Conservation (phyloP, 1,140 invertebrate species). For the Acromyrmex charruanus region DNA sequence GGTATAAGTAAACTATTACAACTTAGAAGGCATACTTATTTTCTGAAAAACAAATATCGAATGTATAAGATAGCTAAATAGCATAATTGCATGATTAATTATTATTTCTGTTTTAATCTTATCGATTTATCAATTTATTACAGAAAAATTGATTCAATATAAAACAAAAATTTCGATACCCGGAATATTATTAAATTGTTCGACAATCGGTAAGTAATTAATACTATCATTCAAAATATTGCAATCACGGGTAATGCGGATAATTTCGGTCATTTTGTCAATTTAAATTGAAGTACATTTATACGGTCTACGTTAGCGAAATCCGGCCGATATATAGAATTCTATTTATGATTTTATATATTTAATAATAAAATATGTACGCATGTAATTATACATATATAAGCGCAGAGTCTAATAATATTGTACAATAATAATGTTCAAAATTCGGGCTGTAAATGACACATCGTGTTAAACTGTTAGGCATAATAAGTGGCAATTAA, state of each 20-base stretch:
- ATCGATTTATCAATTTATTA: not conserved
- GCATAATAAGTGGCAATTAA: conserved; percentile 14
- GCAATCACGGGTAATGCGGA: conserved; percentile 3
- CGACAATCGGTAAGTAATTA: conserved; percentile 9
- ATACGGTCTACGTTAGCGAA: not conserved
- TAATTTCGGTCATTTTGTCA: not conserved
- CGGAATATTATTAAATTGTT: not conserved
- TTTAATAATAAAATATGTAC: not conserved
- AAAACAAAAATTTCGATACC: not conserved
- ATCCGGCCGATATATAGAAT: conserved; percentile 10
- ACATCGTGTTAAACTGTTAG: not conserved
- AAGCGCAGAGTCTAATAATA: not conserved
- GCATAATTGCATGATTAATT: not conserved
- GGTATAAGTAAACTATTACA: not conserved
- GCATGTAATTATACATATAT: not conserved
- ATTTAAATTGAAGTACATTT: conserved; percentile 2
- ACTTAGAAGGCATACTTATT: not conserved
- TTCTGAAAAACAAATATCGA: not conserved
- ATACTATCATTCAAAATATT: not conserved
- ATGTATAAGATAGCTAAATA: not conserved
- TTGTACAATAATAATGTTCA: not conserved
- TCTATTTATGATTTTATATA: conserved; percentile 29
- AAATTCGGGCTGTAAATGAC: not conserved
- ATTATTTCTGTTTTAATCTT: conserved; percentile 4
- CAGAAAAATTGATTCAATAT: not conserved